Conservation (phyloP, 2,888 invertebrate genomes). For the Limulus polyphemus region DNA sequence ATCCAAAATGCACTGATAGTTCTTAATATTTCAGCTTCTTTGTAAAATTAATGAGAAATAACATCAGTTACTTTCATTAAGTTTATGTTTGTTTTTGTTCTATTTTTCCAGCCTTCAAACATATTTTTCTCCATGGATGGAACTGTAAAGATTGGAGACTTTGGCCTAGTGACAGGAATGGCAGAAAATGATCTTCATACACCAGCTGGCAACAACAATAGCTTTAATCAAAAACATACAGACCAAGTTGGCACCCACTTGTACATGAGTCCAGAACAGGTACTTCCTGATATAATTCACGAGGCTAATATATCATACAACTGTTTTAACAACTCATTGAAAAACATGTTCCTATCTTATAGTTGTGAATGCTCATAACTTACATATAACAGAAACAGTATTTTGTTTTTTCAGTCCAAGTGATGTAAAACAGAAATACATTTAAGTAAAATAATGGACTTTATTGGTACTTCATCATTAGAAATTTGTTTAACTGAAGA, state of each 20-base stretch:
- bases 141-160: slow-evolving; percentile 89
- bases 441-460: neutral
- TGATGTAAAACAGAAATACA: neutral
- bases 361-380: no score
- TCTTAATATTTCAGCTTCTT: slow-evolving; percentile 1
- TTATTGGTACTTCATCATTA: neutral
- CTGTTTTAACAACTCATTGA: neutral
- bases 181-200: slow-evolving; percentile 41
- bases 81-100: neutral
- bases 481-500: neutral
- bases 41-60: slow-evolving; percentile 5
- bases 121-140: slow-evolving; percentile 87
- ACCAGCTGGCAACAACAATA: slow-evolving; percentile 10
- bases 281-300: slow-evolving; percentile 27
- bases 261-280: slow-evolving; percentile 98
- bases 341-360: no score
- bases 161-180: slow-evolving; percentile 90
- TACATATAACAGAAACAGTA: no score
- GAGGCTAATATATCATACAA: neutral
- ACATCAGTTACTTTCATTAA: no score
- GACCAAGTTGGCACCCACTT: slow-evolving; percentile 70
- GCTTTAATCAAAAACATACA: slow-evolving; percentile 37
- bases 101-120: slow-evolving; percentile 55
- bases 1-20: no score
- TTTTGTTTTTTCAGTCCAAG: neutral